These are phyloP conservation scores for Drosophila simulans DNA, from an alignment of 1,140 invertebrate genomes.

Conservation along the genomic window DNA sequence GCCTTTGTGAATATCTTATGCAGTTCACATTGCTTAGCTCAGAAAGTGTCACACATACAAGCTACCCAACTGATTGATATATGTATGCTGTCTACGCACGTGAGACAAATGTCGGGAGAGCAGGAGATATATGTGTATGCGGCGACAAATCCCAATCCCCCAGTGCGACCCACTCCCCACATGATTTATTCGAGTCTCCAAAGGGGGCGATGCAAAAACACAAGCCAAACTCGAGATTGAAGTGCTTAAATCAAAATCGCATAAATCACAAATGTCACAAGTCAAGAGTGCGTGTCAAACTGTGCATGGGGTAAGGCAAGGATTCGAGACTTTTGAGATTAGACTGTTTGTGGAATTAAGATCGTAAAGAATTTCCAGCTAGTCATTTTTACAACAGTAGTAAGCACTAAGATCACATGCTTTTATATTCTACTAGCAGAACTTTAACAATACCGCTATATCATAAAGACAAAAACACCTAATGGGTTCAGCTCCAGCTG, in stretches of 20 bases:
- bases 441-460: constrained; percentile 13
- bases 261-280: constrained; percentile 70
- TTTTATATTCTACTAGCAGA: constrained; percentile 1
- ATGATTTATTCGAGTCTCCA: constrained; percentile 65
- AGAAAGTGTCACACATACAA: constrained; percentile 56
- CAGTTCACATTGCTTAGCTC: constrained; percentile 47
- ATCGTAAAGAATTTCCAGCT: not conserved
- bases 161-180: constrained; percentile 27
- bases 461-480: constrained; percentile 4
- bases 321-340: not conserved
- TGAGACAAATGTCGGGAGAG: constrained; percentile 31
- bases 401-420: constrained; percentile 3
- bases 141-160: constrained; percentile 24
- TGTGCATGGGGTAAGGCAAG: constrained; percentile 10
- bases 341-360: not conserved
- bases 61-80: constrained; percentile 64
- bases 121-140: constrained; percentile 9
- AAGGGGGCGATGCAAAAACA: constrained; percentile 22
- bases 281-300: constrained; percentile 40
- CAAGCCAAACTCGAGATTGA: constrained; percentile 34
- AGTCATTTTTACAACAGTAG: not conserved
- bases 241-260: constrained; percentile 61
- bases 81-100: constrained; percentile 55
- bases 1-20: constrained; percentile 55
- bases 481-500: constrained; percentile 32